Base-by-base conservation (phyloP, 2,888 invertebrate species). In the Drosophila buzzatii region DNA sequence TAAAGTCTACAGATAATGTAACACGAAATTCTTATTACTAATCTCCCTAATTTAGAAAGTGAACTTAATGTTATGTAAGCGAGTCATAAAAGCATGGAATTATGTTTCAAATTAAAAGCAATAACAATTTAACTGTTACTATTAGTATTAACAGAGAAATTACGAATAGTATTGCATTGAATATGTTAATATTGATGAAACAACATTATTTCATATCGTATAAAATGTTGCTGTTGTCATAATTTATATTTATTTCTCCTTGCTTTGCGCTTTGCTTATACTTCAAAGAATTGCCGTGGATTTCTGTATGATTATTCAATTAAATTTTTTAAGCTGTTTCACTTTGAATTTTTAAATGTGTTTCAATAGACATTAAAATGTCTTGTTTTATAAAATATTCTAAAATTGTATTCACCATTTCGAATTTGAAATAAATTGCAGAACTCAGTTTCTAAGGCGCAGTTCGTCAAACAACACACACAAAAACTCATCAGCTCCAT, bases 391-490 rank as follows among this genome's bases (percentile, higher is more conserved):
- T 8, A 27, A 20, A 59, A 58, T 59, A 39, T 41, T 14, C 9
- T 27, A 42, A 44, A 31, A 51, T 23, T 31, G 39, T 39, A 20
- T 44, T 44, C 42, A 12, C 42, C 18, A 20, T 44, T 63, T 37
- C 10, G 53, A 70, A 62, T 35, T 52, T 5, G 35, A 52, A 20
- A 35, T 14, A 52, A 20, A 20, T 56, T 56, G 51, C 52, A 49
- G 62, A 37, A 51, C 27, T 70, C 56, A 27, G 47, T 62, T 52
- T 62, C 41, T 52, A 41, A 57, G 44, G n/a, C 62, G 56, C 63
- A 71, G 69, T 72, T 62, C 58, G 61, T 80, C 68, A 70, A 70
- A 67, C 53, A 68, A 14, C 44, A 65, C 12, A 47, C 12, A 47
- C 20, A 67, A 9, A 61, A 42, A 55, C 55, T 62, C 56, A 47